phyloP scores from a whole-genome alignment of 1,140 invertebrate genomes.

The Choristoneura fumiferana region DNA sequence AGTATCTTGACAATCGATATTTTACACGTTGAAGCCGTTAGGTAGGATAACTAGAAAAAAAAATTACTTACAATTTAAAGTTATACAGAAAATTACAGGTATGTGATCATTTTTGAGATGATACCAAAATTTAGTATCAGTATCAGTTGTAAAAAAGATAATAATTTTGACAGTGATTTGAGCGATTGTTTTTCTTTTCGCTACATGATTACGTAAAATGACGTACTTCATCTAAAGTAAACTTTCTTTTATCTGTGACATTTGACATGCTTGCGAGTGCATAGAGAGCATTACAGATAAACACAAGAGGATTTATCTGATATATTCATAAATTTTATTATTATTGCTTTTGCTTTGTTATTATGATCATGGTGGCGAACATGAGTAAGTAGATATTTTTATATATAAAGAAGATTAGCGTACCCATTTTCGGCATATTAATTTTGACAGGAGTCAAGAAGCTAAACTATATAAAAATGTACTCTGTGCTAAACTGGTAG shows the following conservation, averaged over 20 bases:
- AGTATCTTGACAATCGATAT: background rate
- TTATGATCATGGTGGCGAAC: too few relatives aligned
- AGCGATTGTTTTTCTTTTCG: slow-evolving; percentile 5
- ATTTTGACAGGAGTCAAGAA: too few relatives aligned
- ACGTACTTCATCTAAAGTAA: background rate
- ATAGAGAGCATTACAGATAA: background rate
- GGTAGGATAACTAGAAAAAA: background rate
- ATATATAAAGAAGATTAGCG: too few relatives aligned
- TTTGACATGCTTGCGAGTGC: background rate
- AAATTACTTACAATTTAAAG: slow-evolving; percentile 4
- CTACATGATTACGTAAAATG: background rate
- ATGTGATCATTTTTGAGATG: background rate
- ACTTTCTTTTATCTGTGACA: background rate
- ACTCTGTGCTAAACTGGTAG: too few relatives aligned
- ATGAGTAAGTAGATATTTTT: too few relatives aligned
- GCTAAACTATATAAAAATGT: too few relatives aligned
- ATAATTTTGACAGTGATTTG: slow-evolving; percentile 14
- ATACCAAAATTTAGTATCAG: background rate
- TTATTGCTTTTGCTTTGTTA: too few relatives aligned
- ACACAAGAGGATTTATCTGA: too few relatives aligned
- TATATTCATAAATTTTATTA: too few relatives aligned
- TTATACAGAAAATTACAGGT: background rate
- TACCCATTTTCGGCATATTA: too few relatives aligned
- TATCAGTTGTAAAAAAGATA: background rate
- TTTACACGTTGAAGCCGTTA: too few relatives aligned